Evolutionary conservation across 2,113 vertebrate genomes (phyloP).

Genomic region (Neopipo cinnamomea): DNA sequence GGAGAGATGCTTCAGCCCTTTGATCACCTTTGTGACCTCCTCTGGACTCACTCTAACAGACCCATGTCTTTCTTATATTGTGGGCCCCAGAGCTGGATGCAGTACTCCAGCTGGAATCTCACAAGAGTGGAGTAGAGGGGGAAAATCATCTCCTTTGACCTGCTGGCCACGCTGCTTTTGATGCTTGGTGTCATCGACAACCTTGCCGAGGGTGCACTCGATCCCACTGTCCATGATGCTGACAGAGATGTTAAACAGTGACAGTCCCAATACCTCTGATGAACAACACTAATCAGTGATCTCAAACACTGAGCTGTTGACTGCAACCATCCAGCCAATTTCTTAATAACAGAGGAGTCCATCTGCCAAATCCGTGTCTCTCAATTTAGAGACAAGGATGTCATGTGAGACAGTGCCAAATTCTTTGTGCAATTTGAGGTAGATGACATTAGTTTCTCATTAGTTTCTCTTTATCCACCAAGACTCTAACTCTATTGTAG

Average conservation of each 20-base stretch:
- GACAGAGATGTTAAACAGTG: too few relatives aligned
- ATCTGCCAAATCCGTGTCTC: background rate
- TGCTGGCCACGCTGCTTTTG: background rate
- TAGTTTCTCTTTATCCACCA: background rate
- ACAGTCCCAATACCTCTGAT: background rate
- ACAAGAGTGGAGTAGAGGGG: background rate
- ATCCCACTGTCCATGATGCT: rapidly evolving
- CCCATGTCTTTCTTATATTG: background rate
- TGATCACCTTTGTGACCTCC: background rate
- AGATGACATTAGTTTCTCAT: background rate
- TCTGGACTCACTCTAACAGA: background rate
- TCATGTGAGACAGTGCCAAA: background rate
- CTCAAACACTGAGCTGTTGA: background rate
- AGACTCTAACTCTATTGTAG: background rate
- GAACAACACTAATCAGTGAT: background rate
- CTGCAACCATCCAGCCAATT: background rate
- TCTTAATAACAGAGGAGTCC: background rate
- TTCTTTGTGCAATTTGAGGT: background rate
- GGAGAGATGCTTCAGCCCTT: too few relatives aligned
- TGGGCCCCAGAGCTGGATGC: background rate
- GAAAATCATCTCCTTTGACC: background rate
- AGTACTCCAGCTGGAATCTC: background rate
- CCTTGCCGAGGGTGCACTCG: background rate
- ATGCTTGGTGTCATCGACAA: background rate
- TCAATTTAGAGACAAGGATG: background rate